Evolutionary conservation across 2,113 vertebrate genomes (phyloP), one percentile per base, ranked within the genome.

Genomic region (Hyla sarda): DNA sequence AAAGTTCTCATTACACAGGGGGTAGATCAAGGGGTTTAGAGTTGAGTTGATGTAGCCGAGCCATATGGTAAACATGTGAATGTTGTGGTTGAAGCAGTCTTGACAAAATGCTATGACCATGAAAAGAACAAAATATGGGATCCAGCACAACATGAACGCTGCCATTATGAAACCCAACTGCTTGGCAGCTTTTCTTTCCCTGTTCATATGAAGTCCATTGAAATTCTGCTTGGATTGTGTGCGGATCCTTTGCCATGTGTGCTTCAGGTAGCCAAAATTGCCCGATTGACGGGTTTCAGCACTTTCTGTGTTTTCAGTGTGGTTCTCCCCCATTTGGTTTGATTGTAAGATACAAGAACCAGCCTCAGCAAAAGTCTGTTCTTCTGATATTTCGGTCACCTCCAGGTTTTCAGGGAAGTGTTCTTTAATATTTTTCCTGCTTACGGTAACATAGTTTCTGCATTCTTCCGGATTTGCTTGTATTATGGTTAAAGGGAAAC

Each of bases 21-120:
- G 97, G 34, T 99, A 99, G 69, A 99, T 97, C 87, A 99, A 96
- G 0, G 98, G 98, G 45, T 99, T 98, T 23, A 99, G 88, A 0
- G 97, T 98, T 75, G 98, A 99, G 91, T 99, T 99, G 82, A 99
- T 90, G 87, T 99, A 99, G 45, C 98, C 98, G 0, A 99, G 92
- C 98, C 98, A 99, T 87, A 98, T 96, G 16, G 98, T 98, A 90
- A 96, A 94, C 96, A 95, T 99, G 88, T 97, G 96, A 17, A 97
- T 90, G 0, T 91, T 86, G 48, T 96, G 94, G 30, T 91, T 93
- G 3, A 95, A 89, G 1, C 94, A 96, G 37, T 88, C 89, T 82
- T 89, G 89, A 50, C 95, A 97, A 91, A 97, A 96, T 0, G 97
- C 97, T 88, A 95, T 93, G 78, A 99, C 95, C 96, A 97, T 97